phyloP scores from a whole-genome alignment of 1,140 invertebrate species.

The silkworm (Bombyx mori) region ASM3026992v2 NC_085124.1:8961001-8961500 shows the following conservation, averaged over 20 bases:
- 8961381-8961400: too few species aligned
- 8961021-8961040: conserved; percentile 49
- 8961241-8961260: too few species aligned
- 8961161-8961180: conserved; percentile 18
- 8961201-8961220: not conserved
- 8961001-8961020: conserved; percentile 44
- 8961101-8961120: conserved; percentile 41
- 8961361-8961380: too few species aligned
- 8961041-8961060: conserved; percentile 49
- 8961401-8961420: too few species aligned
- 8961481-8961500: too few species aligned
- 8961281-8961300: too few species aligned
- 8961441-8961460: too few species aligned
- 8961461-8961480: too few species aligned
- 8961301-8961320: too few species aligned
- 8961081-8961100: conserved; percentile 67
- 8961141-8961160: conserved; percentile 32
- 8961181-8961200: conserved; percentile 3
- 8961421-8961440: too few species aligned
- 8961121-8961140: conserved; percentile 33
- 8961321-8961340: too few species aligned
- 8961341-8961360: too few species aligned
- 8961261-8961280: conserved; percentile 4
- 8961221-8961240: not conserved
- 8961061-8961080: conserved; percentile 65